Evolutionary conservation across 2,113 vertebrate species (phyloP).

Genomic region (Corvus cornix): DNA sequence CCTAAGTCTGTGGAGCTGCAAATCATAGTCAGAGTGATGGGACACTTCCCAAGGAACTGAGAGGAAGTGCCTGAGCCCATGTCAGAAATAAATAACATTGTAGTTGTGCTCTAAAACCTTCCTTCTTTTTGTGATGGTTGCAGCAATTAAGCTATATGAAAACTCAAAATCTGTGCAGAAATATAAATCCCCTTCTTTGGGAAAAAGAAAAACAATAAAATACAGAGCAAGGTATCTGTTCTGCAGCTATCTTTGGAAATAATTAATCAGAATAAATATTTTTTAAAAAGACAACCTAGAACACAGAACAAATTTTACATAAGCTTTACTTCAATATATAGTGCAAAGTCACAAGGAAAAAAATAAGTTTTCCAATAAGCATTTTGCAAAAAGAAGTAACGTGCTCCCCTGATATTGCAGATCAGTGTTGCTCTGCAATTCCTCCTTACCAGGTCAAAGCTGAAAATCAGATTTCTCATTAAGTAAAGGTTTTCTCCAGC

Average conservation of each 20-base stretch:
- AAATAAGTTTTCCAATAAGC: not conserved
- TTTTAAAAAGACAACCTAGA: fast-evolving
- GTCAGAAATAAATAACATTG: not conserved
- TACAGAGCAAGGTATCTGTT: not conserved
- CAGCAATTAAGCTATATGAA: not conserved
- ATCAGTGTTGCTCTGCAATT: not conserved
- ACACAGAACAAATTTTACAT: not conserved
- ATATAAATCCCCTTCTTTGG: not conserved
- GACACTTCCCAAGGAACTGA: not conserved
- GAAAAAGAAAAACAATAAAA: not conserved
- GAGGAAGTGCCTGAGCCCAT: not conserved
- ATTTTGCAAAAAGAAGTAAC: not conserved
- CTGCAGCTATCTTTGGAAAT: not conserved
- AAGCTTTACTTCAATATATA: not conserved
- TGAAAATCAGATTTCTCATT: not conserved
- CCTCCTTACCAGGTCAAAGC: not conserved
- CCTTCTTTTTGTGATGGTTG: not conserved
- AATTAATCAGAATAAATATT: not conserved
- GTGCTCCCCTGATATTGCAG: not conserved
- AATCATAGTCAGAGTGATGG: not conserved
- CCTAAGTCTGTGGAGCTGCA: not conserved
- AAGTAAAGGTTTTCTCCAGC: not conserved
- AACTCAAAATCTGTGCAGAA: not conserved
- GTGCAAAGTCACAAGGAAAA: not conserved
- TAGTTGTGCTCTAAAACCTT: not conserved